Percentiles rank a stretch among this genome's conserved stretches.
These are phyloP conservation scores for Psettodes erumei DNA, from an alignment of 2,113 vertebrate genomes.

Conservation along the genomic window DNA sequence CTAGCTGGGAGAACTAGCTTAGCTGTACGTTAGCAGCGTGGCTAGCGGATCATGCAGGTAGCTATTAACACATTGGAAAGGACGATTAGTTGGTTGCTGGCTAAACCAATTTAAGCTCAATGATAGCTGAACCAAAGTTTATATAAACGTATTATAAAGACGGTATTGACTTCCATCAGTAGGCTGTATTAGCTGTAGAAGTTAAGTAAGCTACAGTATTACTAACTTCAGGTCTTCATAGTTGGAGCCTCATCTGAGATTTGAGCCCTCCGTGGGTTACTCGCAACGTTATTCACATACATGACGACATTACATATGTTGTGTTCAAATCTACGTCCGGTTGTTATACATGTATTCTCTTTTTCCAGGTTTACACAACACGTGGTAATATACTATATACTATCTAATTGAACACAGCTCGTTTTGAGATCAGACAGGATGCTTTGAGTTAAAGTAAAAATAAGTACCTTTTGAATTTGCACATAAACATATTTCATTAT, in stretches of 20 bases:
- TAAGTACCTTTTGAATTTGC: not conserved
- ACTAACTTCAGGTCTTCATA: too few relatives aligned
- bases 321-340: not conserved
- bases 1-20: conserved; percentile 10
- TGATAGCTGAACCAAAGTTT: too few relatives aligned
- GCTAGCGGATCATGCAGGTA: conserved; percentile 5
- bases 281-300: too few relatives aligned
- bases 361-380: too few relatives aligned
- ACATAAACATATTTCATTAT: not conserved
- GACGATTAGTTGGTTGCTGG: not conserved
- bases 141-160: not conserved
- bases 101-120: not conserved
- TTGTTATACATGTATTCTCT: too few relatives aligned
- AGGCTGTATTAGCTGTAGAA: not conserved
- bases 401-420: too few relatives aligned
- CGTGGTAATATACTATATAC: too few relatives aligned
- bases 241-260: not conserved
- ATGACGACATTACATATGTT: too few relatives aligned
- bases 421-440: too few relatives aligned
- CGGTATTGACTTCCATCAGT: not conserved
- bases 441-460: not conserved
- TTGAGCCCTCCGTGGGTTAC: too few relatives aligned
- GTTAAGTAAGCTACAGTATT: not conserved
- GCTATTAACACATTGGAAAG: not conserved
- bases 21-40: conserved; percentile 25